phyloP scores from a whole-genome alignment of 2,888 invertebrate species.

The Lycaena phlaeas region DNA sequence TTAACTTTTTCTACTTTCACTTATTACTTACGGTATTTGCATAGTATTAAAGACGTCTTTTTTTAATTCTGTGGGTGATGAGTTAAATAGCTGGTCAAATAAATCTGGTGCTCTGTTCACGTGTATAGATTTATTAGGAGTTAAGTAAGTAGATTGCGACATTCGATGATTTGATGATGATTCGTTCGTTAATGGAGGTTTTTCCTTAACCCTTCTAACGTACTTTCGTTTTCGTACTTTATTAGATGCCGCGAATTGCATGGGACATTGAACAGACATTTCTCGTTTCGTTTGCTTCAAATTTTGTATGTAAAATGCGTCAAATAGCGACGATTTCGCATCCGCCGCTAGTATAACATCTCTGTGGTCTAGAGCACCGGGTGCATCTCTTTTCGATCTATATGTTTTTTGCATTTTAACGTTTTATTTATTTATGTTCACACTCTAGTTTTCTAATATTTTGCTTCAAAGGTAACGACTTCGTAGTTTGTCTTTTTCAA shows the following conservation, averaged over 20 bases:
- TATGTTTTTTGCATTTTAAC: slow-evolving; percentile 49
- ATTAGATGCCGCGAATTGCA: slow-evolving; percentile 31
- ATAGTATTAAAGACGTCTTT: not conserved
- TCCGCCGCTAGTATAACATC: slow-evolving; percentile 44
- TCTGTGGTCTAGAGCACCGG: slow-evolving; percentile 37
- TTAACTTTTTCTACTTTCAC: no score
- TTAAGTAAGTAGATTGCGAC: slow-evolving; percentile 40
- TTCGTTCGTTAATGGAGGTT: slow-evolving; percentile 26
- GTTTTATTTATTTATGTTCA: no score
- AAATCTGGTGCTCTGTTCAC: slow-evolving; percentile 53
- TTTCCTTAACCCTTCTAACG: slow-evolving; percentile 50
- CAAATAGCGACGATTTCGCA: slow-evolving; percentile 47
- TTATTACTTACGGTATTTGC: slow-evolving; percentile 2
- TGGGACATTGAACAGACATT: slow-evolving; percentile 40
- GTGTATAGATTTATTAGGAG: slow-evolving; percentile 56
- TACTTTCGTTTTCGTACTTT: slow-evolving; percentile 56
- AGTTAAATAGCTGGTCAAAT: slow-evolving; percentile 51
- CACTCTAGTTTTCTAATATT: no score
- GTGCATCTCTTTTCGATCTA: slow-evolving; percentile 47
- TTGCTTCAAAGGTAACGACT: no score
- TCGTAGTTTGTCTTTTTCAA: no score
- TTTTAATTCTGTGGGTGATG: slow-evolving; percentile 17
- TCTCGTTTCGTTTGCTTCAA: slow-evolving; percentile 60
- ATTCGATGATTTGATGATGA: no score
- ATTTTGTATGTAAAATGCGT: slow-evolving; percentile 61